These are phyloP conservation scores for Cairina moschata DNA, from an alignment of 2,113 vertebrate genomes.

Conservation along the genomic window DNA sequence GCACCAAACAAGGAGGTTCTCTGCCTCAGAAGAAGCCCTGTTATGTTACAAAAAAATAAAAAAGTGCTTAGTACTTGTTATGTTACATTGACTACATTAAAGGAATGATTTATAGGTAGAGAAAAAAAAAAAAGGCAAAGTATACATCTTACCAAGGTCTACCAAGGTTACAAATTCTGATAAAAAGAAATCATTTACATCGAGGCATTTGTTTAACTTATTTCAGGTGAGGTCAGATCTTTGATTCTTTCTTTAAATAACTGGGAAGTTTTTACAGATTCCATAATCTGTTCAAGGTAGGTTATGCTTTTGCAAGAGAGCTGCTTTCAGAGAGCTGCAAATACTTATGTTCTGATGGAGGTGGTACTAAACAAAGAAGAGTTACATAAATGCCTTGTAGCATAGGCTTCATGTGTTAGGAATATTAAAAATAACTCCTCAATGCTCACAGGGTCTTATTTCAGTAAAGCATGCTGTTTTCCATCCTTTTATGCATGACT, in stretches of 20 bases:
- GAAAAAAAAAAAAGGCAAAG: not conserved
- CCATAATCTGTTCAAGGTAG: not conserved
- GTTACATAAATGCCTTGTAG: constrained; percentile 15
- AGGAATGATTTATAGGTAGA: not conserved
- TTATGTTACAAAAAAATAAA: not conserved
- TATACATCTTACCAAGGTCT: not conserved
- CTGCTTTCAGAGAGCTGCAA: not conserved
- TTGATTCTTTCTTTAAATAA: not conserved
- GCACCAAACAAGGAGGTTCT: not conserved
- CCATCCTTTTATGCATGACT: constrained; percentile 23
- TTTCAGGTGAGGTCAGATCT: not conserved
- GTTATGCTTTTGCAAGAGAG: not conserved
- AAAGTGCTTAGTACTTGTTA: not conserved
- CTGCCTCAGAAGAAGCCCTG: not conserved
- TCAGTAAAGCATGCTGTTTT: not conserved
- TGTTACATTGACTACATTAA: not conserved
- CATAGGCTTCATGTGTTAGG: not conserved
- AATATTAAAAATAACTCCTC: constrained; percentile 45
- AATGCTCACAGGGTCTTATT: not conserved
- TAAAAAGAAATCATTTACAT: not conserved
- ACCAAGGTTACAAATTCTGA: not conserved
- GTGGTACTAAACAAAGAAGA: constrained; percentile 36
- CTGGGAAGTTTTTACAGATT: not conserved
- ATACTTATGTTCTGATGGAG: constrained; percentile 14
- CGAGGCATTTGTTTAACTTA: not conserved